Evolutionary conservation across 2,888 invertebrate genomes (phyloP), one percentile per base, ranked within the genome.

Genomic region (Stenurella melanura): DNA sequence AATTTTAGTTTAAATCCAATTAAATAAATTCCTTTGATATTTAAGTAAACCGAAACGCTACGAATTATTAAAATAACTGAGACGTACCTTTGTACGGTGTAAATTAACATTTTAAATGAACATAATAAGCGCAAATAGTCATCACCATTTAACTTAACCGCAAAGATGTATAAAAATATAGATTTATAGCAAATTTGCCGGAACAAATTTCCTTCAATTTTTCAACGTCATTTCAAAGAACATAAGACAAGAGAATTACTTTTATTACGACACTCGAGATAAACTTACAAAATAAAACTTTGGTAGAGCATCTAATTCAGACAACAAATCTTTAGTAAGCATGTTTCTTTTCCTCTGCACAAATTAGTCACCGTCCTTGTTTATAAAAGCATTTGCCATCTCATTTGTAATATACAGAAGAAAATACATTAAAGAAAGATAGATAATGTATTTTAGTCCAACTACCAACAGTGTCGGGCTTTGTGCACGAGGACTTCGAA

Each of bases 241-340:
- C 75, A 70, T 70, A 77, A 75, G 72, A 76, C 54, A 66, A 38
- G 76, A 75, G 78, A 81, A 79, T 81, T 81, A 78, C 79, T 79
- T 78, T 77, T 79, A 80, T 80, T 82, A 78, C 77, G 81, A 82
- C 80, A 78, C 80, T 80, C 76, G 81, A 82, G 79, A 82, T 80
- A 80, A 81, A 82, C 72, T 80, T 82, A 76, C 67, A 79, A 77
- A 81, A 84, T 82, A 83, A 83, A 82, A 80, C 79, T 78, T 56
- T 61, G 50, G 75, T 75, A 69, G 76, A 81, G 78, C 81, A 77
- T 75, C 80, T 84, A 82, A 82, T 83, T 82, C 78, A 80, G 81
- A 80, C 81, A 82, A 83, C 82, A 82, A 83, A 83, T 80, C 82
- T 82, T 82, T 78, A 78, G 77, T 79, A 76, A 77, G 78, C 76